Evolutionary conservation across 2,888 invertebrate genomes (phyloP).

Genomic region (Drosophila atripex): DNA sequence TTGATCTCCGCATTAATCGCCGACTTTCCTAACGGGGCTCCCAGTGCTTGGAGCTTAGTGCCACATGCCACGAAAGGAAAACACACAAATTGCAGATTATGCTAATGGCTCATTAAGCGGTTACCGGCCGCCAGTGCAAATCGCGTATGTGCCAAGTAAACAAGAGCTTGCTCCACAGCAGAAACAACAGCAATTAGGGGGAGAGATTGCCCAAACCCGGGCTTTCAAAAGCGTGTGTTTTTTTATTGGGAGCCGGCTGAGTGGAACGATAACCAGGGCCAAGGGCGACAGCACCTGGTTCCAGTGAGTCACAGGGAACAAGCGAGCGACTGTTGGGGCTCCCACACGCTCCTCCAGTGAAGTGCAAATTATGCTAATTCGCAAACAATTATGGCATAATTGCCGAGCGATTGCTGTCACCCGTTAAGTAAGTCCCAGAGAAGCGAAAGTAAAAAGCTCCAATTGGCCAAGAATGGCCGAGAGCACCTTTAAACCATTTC

Average conservation of each 20-base stretch:
- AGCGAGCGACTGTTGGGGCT: slow-evolving; percentile 13
- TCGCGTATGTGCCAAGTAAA: slow-evolving; percentile 12
- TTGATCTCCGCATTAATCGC: slow-evolving; percentile 9
- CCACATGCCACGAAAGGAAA: slow-evolving; percentile 45
- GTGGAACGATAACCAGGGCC: slow-evolving; percentile 4
- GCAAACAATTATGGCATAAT: slow-evolving; percentile 70
- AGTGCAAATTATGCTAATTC: slow-evolving; percentile 75
- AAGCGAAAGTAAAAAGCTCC: slow-evolving; percentile 66
- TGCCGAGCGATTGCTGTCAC: slow-evolving; percentile 41
- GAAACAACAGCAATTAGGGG: slow-evolving; percentile 25
- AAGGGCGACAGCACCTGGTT: not conserved
- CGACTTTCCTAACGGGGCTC: slow-evolving; percentile 32
- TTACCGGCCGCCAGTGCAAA: slow-evolving; percentile 3
- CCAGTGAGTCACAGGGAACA: slow-evolving; percentile 4
- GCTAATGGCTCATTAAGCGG: slow-evolving; percentile 50
- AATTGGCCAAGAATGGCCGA: slow-evolving; percentile 39
- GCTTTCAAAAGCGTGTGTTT: slow-evolving; percentile 7
- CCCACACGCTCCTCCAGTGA: slow-evolving; percentile 11
- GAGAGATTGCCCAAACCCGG: slow-evolving; percentile 5
- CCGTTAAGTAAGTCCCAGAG: slow-evolving; percentile 59
- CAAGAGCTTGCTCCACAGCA: slow-evolving; percentile 15
- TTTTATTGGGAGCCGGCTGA: not conserved
- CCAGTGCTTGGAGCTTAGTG: slow-evolving; percentile 39
- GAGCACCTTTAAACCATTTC: not conserved
- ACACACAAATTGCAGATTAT: slow-evolving; percentile 35